Conservation (phyloP, 2,113 vertebrate species). For the Malaclemys terrapin region DNA sequence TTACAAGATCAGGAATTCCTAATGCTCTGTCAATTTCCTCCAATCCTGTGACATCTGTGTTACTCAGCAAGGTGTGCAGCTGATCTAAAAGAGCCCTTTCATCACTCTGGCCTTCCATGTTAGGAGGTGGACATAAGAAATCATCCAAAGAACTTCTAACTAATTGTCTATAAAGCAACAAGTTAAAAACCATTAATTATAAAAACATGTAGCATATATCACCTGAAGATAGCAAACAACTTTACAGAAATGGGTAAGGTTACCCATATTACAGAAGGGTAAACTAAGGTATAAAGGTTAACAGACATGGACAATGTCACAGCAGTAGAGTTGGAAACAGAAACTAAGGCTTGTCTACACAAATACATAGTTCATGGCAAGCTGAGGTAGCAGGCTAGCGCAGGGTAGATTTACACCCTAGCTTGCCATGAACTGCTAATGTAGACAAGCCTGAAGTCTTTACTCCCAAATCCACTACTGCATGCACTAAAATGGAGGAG, state of each 20-base stretch:
- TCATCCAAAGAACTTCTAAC: slow-evolving; percentile 91
- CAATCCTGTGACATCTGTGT: slow-evolving; percentile 90
- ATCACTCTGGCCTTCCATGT: slow-evolving; percentile 90
- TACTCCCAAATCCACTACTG: background rate
- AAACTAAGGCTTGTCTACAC: background rate
- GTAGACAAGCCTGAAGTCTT: background rate
- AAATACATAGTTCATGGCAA: background rate
- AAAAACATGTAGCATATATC: background rate
- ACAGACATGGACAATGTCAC: background rate
- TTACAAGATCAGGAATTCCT: slow-evolving; percentile 96
- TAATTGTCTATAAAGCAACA: slow-evolving; percentile 80
- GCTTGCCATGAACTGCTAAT: background rate
- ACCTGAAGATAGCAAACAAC: background rate
- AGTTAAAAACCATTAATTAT: background rate
- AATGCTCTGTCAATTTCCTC: slow-evolving; percentile 97
- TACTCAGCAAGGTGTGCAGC: slow-evolving; percentile 93
- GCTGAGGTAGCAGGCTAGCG: background rate
- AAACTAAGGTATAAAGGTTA: background rate
- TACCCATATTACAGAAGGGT: background rate
- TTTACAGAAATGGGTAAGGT: background rate
- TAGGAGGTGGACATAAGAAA: slow-evolving; percentile 87
- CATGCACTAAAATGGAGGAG: background rate
- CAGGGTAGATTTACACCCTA: background rate
- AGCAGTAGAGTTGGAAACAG: background rate
- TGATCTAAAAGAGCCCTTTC: slow-evolving; percentile 95